phyloP scores from a whole-genome alignment of 2,888 invertebrate species.

The Cistogaster globosa region DNA sequence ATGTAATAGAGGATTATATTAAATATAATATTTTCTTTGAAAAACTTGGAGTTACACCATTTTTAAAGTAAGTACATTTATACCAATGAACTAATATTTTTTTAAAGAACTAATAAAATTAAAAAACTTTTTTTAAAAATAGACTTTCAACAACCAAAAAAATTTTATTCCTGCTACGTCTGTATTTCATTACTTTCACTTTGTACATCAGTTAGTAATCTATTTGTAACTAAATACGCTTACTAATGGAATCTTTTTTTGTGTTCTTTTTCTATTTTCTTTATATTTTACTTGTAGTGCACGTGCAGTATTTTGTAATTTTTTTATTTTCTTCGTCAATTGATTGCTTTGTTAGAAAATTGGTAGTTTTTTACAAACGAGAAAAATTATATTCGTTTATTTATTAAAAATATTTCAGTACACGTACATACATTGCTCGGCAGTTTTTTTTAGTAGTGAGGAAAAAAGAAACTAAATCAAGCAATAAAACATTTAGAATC shows the following conservation, averaged over 20 bases:
- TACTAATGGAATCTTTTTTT: conserved; percentile 60
- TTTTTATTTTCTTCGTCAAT: conserved; percentile 13
- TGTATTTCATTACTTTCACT: not conserved
- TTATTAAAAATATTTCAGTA: not conserved
- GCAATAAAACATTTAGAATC: not conserved
- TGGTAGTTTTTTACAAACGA: not conserved
- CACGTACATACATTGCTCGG: not conserved
- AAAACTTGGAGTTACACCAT: too few relatives aligned
- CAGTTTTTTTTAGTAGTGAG: not conserved
- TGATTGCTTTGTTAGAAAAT: conserved; percentile 19
- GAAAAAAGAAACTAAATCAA: not conserved
- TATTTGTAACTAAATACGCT: conserved; percentile 35
- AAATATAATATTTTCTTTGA: too few relatives aligned
- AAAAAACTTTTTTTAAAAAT: too few relatives aligned
- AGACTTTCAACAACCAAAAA: too few relatives aligned
- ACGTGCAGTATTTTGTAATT: conserved; percentile 46
- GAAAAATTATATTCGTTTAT: not conserved
- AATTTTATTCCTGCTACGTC: not conserved
- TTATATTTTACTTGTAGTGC: not conserved
- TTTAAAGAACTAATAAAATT: too few relatives aligned
- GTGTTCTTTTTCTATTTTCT: conserved; percentile 40
- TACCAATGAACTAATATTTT: too few relatives aligned
- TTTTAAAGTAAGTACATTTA: too few relatives aligned
- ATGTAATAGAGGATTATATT: too few relatives aligned
- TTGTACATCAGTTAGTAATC: not conserved